Evolutionary conservation across 2,888 invertebrate species (phyloP).

Genomic region (Chymomyza caudatula): DNA sequence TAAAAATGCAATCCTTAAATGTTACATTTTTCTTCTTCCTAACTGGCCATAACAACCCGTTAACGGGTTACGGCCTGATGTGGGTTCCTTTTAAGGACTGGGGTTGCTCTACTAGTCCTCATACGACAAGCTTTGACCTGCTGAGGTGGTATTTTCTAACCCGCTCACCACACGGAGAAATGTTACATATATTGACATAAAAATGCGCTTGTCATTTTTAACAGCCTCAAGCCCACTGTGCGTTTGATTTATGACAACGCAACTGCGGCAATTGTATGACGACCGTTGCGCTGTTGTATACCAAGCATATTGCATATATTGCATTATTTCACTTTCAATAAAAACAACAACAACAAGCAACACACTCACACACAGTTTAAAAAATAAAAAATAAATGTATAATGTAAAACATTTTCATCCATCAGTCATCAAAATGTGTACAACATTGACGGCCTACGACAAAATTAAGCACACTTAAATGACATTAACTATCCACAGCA

Average conservation of each 20-base stretch:
- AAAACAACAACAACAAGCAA: background rate
- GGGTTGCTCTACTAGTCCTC: no score
- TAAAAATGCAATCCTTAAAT: no score
- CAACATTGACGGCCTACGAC: background rate
- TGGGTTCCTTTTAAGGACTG: no score
- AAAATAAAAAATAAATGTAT: constrained; percentile 16
- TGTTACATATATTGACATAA: no score
- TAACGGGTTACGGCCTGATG: no score
- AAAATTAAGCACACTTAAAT: constrained; percentile 41
- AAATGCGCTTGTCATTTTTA: constrained; percentile 17
- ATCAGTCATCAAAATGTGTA: background rate
- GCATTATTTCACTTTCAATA: constrained; percentile 53
- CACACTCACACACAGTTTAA: constrained; percentile 2
- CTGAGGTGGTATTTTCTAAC: no score
- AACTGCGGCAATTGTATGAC: constrained; percentile 11
- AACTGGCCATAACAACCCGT: no score
- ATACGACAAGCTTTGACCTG: no score
- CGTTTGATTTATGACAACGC: constrained; percentile 52
- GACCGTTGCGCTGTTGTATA: background rate
- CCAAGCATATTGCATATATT: constrained; percentile 17
- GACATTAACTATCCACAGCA: constrained; percentile 35
- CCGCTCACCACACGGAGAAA: no score
- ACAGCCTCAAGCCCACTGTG: constrained; percentile 51
- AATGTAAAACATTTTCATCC: no score
- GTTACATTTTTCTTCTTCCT: no score